Percentiles rank a stretch among this genome's conserved stretches.
These are phyloP conservation scores for Marmota flaviventris DNA, from an alignment of 2,113 vertebrate genomes.

Conservation along the genomic window DNA sequence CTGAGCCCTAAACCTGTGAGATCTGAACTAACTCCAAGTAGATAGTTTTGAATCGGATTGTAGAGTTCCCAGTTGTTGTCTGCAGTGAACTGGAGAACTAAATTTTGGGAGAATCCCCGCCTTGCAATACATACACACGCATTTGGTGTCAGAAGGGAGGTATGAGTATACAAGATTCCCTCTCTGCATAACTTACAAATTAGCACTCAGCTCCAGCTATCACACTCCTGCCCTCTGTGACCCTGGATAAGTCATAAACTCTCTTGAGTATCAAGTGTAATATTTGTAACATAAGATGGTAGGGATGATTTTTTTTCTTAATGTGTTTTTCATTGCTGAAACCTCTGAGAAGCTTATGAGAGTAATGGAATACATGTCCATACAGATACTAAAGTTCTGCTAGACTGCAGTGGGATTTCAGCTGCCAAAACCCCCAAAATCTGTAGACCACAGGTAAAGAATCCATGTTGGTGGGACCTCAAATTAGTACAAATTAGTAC, in stretches of 20 bases:
- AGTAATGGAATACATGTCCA: background rate
- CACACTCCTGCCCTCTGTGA: background rate
- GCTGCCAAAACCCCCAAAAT: background rate
- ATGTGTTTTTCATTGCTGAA: background rate
- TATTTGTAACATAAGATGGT: background rate
- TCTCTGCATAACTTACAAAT: background rate
- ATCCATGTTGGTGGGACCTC: too few species aligned
- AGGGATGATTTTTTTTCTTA: background rate
- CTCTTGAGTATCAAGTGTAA: background rate
- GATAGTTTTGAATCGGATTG: too few species aligned
- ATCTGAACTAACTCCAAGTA: background rate
- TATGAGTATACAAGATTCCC: background rate
- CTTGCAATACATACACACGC: too few species aligned
- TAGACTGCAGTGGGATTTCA: background rate
- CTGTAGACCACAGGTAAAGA: background rate
- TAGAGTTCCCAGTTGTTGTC: background rate
- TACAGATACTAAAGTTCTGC: background rate
- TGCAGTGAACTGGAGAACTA: background rate
- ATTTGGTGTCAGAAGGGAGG: background rate
- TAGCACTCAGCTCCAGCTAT: background rate
- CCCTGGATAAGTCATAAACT: background rate
- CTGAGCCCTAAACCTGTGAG: background rate
- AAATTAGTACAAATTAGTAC: too few species aligned
- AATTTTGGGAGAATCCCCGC: accelerated
- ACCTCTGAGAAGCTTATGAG: background rate